phyloP scores from a whole-genome alignment of 2,113 vertebrate genomes.

The Myiozetetes cayanensis region DNA sequence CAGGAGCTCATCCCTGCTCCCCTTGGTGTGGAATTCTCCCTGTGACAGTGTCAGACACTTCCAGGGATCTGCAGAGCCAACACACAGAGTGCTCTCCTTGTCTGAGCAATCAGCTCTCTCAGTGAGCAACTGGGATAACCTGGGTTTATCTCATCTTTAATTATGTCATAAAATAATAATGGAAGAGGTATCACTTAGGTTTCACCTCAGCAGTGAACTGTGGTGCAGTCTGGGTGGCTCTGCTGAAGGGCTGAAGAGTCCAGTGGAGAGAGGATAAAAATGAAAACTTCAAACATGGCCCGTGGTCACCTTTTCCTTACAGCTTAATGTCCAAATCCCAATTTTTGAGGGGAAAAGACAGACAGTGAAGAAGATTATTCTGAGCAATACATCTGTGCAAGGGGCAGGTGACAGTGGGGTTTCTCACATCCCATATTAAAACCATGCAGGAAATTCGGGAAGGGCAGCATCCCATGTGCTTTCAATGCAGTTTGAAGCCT shows the following conservation, averaged over 20 bases:
- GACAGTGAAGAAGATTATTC: background rate
- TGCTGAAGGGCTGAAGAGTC: background rate
- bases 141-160: background rate
- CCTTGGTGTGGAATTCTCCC: background rate
- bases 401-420: background rate
- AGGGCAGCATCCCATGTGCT: background rate
- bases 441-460: background rate
- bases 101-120: background rate
- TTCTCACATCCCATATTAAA: background rate
- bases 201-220: background rate
- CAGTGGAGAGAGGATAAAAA: background rate
- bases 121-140: background rate
- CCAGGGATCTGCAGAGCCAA: background rate
- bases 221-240: background rate
- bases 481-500: background rate
- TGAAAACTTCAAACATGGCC: background rate
- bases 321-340: background rate
- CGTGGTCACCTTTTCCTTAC: background rate
- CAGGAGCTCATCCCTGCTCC: rapidly evolving
- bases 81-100: background rate
- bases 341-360: rapidly evolving
- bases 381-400: rapidly evolving
- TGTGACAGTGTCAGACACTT: background rate
- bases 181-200: background rate
- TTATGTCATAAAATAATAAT: background rate